Base-by-base conservation (phyloP, 2,113 vertebrate genomes). In the Rostratula benghalensis region DNA sequence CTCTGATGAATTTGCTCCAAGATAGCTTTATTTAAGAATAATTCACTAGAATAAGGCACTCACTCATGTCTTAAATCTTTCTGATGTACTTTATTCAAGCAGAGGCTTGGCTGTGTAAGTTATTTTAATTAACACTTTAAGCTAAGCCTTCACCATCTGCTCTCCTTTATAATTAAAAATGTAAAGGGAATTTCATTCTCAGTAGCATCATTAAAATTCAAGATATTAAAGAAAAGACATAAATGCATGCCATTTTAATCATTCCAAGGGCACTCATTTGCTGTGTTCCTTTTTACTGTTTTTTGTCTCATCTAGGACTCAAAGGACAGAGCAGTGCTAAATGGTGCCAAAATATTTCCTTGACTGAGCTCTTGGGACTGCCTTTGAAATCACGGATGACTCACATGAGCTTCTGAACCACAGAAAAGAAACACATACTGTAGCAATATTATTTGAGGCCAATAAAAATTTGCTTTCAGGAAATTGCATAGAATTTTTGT, bases 111-210 rank as follows among this genome's bases (percentile, higher is more conserved):
- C 93, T 93, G 70, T 51, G 73, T 30, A 86, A 94, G 86, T 93
- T 97, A 93, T 97, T 98, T 96, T 98, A 98, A 98, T 94, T 97
- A 98, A 96, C 96, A 95, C 79, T 97, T 97, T 97, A 96, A 97
- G 95, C 76, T 81, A 96, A 97, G 94, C 92, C 90, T 96, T 94
- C 80, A 35, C 98, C 97, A 98, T 97, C 98, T 98, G 97, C 73
- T 98, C 96, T 92, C 57, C 67, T 92, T 94, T 97, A 95, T 97
- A 97, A 98, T 98, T 97, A 96, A 90, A 93, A 97, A 93, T 92
- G 79, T 93, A 95, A 96, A 95, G 73, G 33, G 75, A 93, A 94
- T 93, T 80, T 90, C 64, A 71, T 96, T 93, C 93, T 91, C 92
- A 79, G 75, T 94, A 92, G 93, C 79, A 94, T 93, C 96, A 94